phyloP scores from a whole-genome alignment of 1,140 invertebrate species.

The Zaprionus vittiger region DNA sequence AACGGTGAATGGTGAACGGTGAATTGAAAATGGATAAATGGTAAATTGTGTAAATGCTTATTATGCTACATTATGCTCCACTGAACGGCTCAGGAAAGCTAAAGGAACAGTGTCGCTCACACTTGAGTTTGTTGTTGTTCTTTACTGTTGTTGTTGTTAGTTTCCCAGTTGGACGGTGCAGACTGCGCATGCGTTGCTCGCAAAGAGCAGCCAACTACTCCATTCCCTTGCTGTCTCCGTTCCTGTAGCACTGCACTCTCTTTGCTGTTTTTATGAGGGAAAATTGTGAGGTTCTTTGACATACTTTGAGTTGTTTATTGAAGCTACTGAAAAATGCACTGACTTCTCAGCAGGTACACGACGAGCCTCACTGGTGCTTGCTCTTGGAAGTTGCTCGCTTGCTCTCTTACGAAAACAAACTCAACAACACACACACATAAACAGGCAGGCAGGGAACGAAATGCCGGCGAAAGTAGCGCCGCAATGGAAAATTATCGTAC shows the following conservation, averaged over 20 bases:
- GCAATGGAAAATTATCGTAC: constrained; percentile 66
- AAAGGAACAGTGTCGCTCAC: constrained; percentile 8
- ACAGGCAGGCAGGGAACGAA: constrained; percentile 24
- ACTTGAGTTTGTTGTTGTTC: constrained; percentile 18
- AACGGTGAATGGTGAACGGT: background rate
- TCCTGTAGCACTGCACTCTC: background rate
- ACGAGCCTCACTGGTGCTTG: background rate
- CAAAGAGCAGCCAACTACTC: constrained; percentile 10
- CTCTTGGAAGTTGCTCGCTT: constrained; percentile 33
- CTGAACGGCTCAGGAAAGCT: background rate
- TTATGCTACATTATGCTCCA: constrained; percentile 1
- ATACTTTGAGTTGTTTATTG: background rate
- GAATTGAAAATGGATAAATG: background rate
- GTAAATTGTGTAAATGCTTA: constrained; percentile 2
- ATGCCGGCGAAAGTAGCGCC: constrained; percentile 68
- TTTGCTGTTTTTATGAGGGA: background rate
- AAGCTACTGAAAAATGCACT: constrained; percentile 6
- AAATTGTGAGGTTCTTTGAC: background rate
- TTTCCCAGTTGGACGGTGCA: constrained; percentile 1
- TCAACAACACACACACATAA: background rate
- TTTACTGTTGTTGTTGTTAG: constrained; percentile 13
- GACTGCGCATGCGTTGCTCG: constrained; percentile 43
- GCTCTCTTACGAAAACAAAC: constrained; percentile 46
- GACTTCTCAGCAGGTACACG: background rate
- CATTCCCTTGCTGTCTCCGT: background rate